Evolutionary conservation across 1,140 invertebrate genomes (phyloP), one percentile per base, ranked within the genome.

Genomic region (Schmidtea mediterranea): DNA sequence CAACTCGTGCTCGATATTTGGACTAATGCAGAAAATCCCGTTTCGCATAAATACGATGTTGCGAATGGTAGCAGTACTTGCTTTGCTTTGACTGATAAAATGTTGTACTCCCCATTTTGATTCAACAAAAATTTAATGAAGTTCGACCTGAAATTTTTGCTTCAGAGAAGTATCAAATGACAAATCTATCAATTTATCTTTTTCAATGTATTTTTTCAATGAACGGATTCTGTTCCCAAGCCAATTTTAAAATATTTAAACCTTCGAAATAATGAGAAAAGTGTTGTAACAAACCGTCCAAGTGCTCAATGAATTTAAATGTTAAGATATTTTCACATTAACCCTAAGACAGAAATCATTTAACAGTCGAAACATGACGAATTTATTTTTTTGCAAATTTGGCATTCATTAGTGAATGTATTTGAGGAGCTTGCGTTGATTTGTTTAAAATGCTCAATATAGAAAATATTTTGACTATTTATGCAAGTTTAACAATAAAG

Each of bases 401-500:
- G 39, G n/a, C n/a, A 6, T 40, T n/a, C 39, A 40, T 15, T 5
- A 40, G 19, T 13, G 13, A 40, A 40, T 5, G 5, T 8, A 40
- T 15, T 40, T 40, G 39, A 6, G 39, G 39, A 6, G 5, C 39
- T 32, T 32, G 26, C 26, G 10, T 21, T 40, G 39, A 40, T 40
- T 16, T 15, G n/a, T 40, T 40, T 5, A 40, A 40, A 15, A 40
- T n/a, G n/a, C 39, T 40, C 39, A 40, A 40, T 5, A 6, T 40
- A 5, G 5, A 5, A 3, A 40, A 40, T 6, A 5, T 40, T 15
- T 40, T n/a, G n/a, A 40, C 39, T n/a, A 40, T 6, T 6, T 40
- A 40, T 15, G 39, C 13, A 40, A 40, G 19, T 40, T 40, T 40
- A 21, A 13, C 39, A 40, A 40, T 40, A 40, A 40, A 40, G n/a